Conservation (phyloP, 2,888 invertebrate species). For the Chrysodeixis includens region DNA sequence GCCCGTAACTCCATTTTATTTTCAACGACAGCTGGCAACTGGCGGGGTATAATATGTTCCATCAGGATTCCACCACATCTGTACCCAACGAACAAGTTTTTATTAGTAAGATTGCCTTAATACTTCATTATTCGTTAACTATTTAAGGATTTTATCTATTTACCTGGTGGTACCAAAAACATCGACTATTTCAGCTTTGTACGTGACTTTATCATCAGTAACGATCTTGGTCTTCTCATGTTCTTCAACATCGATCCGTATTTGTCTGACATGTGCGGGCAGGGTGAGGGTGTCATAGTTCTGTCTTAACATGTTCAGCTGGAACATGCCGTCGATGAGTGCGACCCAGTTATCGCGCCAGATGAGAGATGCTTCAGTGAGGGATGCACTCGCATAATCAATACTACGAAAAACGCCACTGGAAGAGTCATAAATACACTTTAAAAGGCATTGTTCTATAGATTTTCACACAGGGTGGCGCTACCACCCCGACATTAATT, state of each 20-base stretch:
- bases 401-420: conserved; percentile 68
- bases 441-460: neutral
- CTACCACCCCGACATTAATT: no score
- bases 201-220: conserved; percentile 10
- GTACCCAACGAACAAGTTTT: conserved; percentile 12
- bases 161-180: conserved; percentile 38
- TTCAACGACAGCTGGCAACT: conserved; percentile 36
- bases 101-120: neutral
- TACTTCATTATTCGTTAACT: no score
- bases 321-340: conserved; percentile 94
- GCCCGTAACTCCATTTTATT: conserved; percentile 42
- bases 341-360: conserved; percentile 94
- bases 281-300: conserved; percentile 89
- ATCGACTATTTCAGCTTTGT: conserved; percentile 35
- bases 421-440: conserved; percentile 26
- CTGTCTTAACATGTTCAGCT: conserved; percentile 91
- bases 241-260: conserved; percentile 56
- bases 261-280: conserved; percentile 83
- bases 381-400: conserved; percentile 42
- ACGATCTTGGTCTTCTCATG: conserved; percentile 32
- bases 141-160: neutral
- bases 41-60: conserved; percentile 52
- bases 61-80: conserved; percentile 66
- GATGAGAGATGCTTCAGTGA: conserved; percentile 70
- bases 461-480: no score